These are phyloP conservation scores for Epinotia nisella DNA, from an alignment of 2,888 invertebrate genomes.

Conservation along the genomic window DNA sequence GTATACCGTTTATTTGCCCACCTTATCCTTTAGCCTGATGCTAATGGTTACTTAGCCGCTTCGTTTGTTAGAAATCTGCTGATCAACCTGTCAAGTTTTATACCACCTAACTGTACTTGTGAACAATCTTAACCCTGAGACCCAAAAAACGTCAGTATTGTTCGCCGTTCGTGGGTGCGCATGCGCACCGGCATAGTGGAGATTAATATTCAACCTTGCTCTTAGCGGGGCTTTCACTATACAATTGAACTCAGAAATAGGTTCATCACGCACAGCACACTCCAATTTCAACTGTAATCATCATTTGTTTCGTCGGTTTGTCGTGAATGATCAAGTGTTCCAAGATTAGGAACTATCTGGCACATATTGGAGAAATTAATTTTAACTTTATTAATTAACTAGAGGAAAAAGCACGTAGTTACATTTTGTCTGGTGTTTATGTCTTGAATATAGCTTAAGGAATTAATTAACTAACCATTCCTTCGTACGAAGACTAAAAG, in stretches of 20 bases:
- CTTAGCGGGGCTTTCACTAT: conserved; percentile 46
- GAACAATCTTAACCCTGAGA: conserved; percentile 45
- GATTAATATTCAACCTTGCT: conserved; percentile 52
- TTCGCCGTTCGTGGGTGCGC: conserved; percentile 42
- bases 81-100: conserved; percentile 9
- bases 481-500: too few relatives aligned
- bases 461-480: too few relatives aligned
- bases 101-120: conserved; percentile 33
- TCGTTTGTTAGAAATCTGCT: not conserved
- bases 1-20: too few relatives aligned
- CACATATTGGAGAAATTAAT: not conserved
- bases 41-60: not conserved
- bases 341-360: not conserved
- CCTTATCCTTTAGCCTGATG: too few relatives aligned
- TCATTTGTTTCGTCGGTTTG: conserved; percentile 38
- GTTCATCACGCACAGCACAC: conserved; percentile 28
- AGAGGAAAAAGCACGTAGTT: too few relatives aligned
- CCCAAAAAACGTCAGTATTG: conserved; percentile 44
- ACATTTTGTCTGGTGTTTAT: too few relatives aligned
- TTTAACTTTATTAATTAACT: not conserved
- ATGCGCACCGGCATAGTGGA: conserved; percentile 50
- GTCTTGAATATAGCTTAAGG: too few relatives aligned
- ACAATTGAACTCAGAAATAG: conserved; percentile 37
- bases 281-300: conserved; percentile 36
- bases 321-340: conserved; percentile 1